Percentiles rank a stretch among this genome's conserved stretches.
Conservation (phyloP, 2,888 invertebrate genomes). For the Troides helena region DNA sequence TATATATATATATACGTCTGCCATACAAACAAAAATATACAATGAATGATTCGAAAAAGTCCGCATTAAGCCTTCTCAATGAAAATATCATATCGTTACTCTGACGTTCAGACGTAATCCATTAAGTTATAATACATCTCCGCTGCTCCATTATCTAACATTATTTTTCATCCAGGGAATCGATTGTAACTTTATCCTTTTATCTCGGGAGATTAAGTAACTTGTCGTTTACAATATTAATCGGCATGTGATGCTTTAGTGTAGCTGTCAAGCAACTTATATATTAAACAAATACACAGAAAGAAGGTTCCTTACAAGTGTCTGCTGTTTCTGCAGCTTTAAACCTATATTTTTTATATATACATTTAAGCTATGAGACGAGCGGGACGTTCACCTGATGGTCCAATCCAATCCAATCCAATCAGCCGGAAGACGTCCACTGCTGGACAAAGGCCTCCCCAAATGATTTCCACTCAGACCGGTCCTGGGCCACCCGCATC, state of each 20-base stretch:
- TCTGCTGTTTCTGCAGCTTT: no score
- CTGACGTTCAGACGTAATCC: slow-evolving; percentile 10
- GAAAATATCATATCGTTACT: slow-evolving; percentile 3
- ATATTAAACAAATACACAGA: not conserved
- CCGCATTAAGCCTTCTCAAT: slow-evolving; percentile 1
- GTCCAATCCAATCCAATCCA: no score
- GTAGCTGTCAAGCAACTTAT: not conserved
- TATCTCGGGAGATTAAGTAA: slow-evolving; percentile 13
- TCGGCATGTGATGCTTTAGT: not conserved
- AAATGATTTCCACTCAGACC: no score
- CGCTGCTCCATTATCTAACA: slow-evolving; percentile 18
- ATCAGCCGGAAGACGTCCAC: no score
- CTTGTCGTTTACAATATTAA: slow-evolving; percentile 13
- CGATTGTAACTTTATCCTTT: slow-evolving; percentile 17
- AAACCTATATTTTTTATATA: no score
- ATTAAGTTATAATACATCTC: slow-evolving; percentile 20
- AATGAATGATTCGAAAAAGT: not conserved
- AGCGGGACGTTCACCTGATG: no score
- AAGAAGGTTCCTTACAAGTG: no score
- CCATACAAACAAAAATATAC: no score
- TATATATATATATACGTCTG: no score
- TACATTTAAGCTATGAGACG: no score
- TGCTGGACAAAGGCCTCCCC: no score
- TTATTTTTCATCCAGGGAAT: slow-evolving; percentile 14
- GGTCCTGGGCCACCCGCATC: no score